Percentiles rank a stretch among this genome's conserved stretches.
phyloP scores from a whole-genome alignment of 2,797 vertebrate genomes.

The Coreius guichenoti region DNA sequence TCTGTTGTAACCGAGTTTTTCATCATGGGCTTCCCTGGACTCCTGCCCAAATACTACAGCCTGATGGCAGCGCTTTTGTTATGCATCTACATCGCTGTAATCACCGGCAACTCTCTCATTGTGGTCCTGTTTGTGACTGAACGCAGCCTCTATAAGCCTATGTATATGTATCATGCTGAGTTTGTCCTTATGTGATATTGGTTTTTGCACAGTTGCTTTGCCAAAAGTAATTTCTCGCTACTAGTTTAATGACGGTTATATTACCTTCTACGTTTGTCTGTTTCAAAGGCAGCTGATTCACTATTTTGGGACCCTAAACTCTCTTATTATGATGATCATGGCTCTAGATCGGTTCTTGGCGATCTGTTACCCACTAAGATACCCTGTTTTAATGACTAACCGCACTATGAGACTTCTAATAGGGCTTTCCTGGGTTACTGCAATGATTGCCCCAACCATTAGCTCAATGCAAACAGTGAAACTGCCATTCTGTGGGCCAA shows the following conservation, averaged over 20 bases:
- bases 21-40: constrained; percentile 73
- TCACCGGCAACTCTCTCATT: constrained; percentile 69
- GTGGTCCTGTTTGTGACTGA: constrained; percentile 67
- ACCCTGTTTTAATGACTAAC: constrained; percentile 65
- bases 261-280: constrained; percentile 70
- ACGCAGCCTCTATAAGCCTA: constrained; percentile 73
- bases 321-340: constrained; percentile 73
- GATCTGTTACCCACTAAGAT: constrained; percentile 69
- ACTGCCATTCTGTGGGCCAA: constrained; percentile 70
- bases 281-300: constrained; percentile 75
- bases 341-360: constrained; percentile 71
- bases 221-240: constrained; percentile 71
- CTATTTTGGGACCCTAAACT: constrained; percentile 75
- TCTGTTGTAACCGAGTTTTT: constrained; percentile 65
- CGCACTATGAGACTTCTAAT: constrained; percentile 54
- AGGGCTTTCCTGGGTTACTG: constrained; percentile 60
- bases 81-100: constrained; percentile 62
- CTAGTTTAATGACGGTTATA: constrained; percentile 65
- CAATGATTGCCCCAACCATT: constrained; percentile 49
- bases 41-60: constrained; percentile 59
- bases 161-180: constrained; percentile 77
- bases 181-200: constrained; percentile 72
- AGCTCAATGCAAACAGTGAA: constrained; percentile 59
- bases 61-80: constrained; percentile 63
- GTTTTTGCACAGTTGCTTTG: constrained; percentile 68